These are phyloP conservation scores for Pterocles burchelli DNA, from an alignment of 2,113 vertebrate species.

Conservation along the genomic window DNA sequence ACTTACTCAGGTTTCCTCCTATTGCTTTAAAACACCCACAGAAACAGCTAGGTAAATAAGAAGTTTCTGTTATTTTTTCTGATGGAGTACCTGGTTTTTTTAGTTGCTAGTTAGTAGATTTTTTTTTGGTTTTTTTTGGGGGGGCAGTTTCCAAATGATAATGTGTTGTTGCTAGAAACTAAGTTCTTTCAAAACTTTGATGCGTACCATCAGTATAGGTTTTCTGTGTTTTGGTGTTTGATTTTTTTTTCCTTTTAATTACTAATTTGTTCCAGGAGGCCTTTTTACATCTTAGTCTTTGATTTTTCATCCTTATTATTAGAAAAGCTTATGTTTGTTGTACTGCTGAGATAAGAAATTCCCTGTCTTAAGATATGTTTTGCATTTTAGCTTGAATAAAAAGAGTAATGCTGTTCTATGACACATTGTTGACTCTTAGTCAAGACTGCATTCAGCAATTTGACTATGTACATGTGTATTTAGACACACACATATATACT, in stretches of 20 bases:
- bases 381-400: background rate
- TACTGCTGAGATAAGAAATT: background rate
- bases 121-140: background rate
- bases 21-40: background rate
- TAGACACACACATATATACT: background rate
- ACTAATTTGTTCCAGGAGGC: background rate
- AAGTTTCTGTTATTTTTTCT: background rate
- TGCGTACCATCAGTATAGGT: background rate
- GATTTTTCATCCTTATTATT: background rate
- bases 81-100: background rate
- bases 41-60: background rate
- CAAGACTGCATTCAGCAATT: background rate
- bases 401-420: background rate
- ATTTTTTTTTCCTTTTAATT: background rate
- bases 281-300: background rate
- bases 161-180: background rate
- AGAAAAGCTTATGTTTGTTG: background rate
- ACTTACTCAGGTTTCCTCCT: background rate
- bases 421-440: background rate
- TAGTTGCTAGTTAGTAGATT: background rate
- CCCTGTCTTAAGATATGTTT: background rate
- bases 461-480: background rate
- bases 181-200: background rate
- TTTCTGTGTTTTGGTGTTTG: background rate
- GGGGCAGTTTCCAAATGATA: background rate